Evolutionary conservation across 2,113 vertebrate genomes (phyloP).

Genomic region (Perca fluviatilis): DNA sequence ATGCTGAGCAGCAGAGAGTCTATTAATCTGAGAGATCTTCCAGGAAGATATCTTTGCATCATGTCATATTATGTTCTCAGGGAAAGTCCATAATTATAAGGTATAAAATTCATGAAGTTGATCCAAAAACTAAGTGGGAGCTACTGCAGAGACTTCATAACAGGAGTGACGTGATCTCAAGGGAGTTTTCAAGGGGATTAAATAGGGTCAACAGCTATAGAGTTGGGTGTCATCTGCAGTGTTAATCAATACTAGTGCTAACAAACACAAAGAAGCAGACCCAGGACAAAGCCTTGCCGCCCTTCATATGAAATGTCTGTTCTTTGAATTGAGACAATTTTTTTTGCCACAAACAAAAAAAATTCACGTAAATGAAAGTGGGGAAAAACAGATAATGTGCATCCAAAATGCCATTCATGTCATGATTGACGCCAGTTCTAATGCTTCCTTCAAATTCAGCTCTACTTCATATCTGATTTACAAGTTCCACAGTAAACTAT

Average conservation of each 20-base stretch:
- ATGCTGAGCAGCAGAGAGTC: neutral
- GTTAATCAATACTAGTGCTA: neutral
- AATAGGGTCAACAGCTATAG: no score
- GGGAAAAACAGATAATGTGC: neutral
- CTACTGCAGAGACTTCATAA: neutral
- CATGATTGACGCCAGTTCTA: neutral
- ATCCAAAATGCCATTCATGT: neutral
- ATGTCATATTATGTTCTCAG: neutral
- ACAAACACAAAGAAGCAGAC: neutral
- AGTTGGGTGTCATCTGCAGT: slow-evolving; percentile 25
- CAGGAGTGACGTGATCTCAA: no score
- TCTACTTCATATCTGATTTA: neutral
- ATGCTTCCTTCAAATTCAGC: neutral
- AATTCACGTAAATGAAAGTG: neutral
- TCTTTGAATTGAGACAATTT: neutral
- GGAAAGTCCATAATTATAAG: neutral
- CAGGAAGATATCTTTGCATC: neutral
- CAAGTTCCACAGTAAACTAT: neutral
- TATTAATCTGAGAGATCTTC: neutral
- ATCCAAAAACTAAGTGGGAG: neutral
- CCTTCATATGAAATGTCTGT: neutral
- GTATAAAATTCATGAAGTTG: neutral
- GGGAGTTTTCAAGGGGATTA: no score
- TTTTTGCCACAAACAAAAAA: neutral
- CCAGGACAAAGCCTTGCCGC: neutral